Evolutionary conservation across 2,888 invertebrate species (phyloP).

Genomic region (Polydrusus pterygomalis): DNA sequence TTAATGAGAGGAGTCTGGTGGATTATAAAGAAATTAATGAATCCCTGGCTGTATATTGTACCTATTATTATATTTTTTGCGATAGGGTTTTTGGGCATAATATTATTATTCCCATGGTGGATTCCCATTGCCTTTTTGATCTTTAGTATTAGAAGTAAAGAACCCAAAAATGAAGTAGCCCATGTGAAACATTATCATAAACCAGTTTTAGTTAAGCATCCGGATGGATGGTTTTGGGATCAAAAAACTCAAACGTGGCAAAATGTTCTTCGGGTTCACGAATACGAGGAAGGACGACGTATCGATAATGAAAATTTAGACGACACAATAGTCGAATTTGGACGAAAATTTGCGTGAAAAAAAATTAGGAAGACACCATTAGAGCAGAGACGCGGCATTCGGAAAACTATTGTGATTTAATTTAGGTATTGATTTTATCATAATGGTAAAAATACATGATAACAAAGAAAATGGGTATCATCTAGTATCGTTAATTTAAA

Average conservation of each 20-base stretch:
- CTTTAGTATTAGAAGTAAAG: slow-evolving; percentile 61
- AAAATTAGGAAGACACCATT: neutral
- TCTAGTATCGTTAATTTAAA: no score
- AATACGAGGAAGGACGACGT: slow-evolving; percentile 57
- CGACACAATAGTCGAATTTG: slow-evolving; percentile 65
- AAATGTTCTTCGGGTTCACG: slow-evolving; percentile 63
- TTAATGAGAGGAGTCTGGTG: slow-evolving; percentile 60
- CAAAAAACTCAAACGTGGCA: slow-evolving; percentile 76
- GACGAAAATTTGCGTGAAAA: slow-evolving; percentile 48
- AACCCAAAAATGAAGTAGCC: slow-evolving; percentile 62
- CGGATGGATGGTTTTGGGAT: slow-evolving; percentile 77
- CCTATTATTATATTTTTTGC: slow-evolving; percentile 79
- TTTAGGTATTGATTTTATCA: no score
- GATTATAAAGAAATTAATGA: slow-evolving; percentile 62
- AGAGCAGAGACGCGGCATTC: no score
- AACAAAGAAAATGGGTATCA: no score
- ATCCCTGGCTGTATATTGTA: slow-evolving; percentile 75
- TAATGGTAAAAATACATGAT: no score
- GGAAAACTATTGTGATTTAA: no score
- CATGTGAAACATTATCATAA: slow-evolving; percentile 68
- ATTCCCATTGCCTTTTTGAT: slow-evolving; percentile 73
- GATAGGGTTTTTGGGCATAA: slow-evolving; percentile 77
- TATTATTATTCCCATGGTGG: slow-evolving; percentile 80
- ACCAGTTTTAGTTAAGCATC: slow-evolving; percentile 68
- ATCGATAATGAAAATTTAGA: slow-evolving; percentile 44